Base-by-base conservation (phyloP, 1,140 invertebrate genomes). In the Bombyx mandarina region DNA sequence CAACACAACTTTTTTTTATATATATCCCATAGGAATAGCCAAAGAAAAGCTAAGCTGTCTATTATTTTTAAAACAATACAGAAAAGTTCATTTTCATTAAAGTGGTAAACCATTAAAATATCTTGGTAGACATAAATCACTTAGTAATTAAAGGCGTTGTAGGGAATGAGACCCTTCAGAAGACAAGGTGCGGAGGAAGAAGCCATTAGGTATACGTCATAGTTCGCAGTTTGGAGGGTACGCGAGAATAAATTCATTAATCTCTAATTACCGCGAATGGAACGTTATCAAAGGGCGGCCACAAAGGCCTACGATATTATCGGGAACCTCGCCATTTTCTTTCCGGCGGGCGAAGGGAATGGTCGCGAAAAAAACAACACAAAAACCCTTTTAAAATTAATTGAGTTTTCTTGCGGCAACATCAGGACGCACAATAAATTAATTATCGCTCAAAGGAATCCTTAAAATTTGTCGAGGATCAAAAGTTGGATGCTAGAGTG, bases 331-430 rank as follows among this genome's bases (percentile, higher is more conserved):
- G 71, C 71, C 66, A 75, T 75, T 81, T 86, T 79, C 81, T 80
- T 80, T 82, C 73, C 68, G 66, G 61, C 43, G 54, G 52, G 56
- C 49, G 54, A 52, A 51, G 54, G 53, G 64, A 67, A 70, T 69
- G 75, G 76, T 82, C 69, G 69, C 43, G 59, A 81, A 85, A 86
- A 83, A 82, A 81, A 78, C 74, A 83, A 84, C 80, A 85, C 78
- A 82, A 87, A 85, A 85, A 87, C 84, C 84, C 82, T 87, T 87
- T 87, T 85, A 84, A 84, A 85, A 85, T 87, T 87, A 87, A 87
- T 87, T 85, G 84, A 85, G 82, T 85, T 87, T 85, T 85, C 80
- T 85, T 85, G 82, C 77, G 79, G 82, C 81, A 79, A 86, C 81
- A 86, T 80, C 75, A 74, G 67, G 67, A 69, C 76, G 75, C 83